A percentile compares a stretch with the other conserved stretches of the same genome.
phyloP scores from a whole-genome alignment of 2,113 vertebrate species.

The Cinclus mexicanus region DNA sequence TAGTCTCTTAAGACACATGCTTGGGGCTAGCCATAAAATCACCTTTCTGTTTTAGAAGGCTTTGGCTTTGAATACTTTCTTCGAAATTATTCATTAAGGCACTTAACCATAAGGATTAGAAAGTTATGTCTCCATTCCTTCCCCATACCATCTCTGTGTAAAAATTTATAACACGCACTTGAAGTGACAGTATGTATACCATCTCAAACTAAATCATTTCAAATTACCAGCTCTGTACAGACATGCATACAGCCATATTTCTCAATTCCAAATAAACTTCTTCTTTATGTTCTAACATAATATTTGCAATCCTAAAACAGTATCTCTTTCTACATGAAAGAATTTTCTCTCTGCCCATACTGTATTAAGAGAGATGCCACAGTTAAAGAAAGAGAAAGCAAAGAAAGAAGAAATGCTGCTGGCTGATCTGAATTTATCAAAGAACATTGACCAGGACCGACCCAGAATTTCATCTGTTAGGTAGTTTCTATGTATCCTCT shows the following conservation, averaged over 20 bases:
- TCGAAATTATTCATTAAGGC: not conserved
- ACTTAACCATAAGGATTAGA: not conserved
- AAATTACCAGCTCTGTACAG: not conserved
- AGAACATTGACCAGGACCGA: not conserved
- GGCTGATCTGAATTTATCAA: not conserved
- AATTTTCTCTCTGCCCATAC: not conserved
- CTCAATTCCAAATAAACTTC: not conserved
- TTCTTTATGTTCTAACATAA: not conserved
- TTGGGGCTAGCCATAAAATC: not conserved
- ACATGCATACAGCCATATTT: not conserved
- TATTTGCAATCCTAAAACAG: not conserved
- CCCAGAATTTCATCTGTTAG: not conserved
- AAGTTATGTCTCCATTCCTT: not conserved
- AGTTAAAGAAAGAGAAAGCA: not conserved
- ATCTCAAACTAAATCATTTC: not conserved
- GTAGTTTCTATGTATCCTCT: not conserved
- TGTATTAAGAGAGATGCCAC: not conserved
- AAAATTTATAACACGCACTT: not conserved
- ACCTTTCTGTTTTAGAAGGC: not conserved
- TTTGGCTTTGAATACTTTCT: not conserved
- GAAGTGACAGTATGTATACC: not conserved
- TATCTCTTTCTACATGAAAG: not conserved
- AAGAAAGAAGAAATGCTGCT: not conserved
- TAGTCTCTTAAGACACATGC: not conserved
- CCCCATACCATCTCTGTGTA: not conserved